Conservation (phyloP, 2,888 invertebrate species). For the Rhingia rostrata region DNA sequence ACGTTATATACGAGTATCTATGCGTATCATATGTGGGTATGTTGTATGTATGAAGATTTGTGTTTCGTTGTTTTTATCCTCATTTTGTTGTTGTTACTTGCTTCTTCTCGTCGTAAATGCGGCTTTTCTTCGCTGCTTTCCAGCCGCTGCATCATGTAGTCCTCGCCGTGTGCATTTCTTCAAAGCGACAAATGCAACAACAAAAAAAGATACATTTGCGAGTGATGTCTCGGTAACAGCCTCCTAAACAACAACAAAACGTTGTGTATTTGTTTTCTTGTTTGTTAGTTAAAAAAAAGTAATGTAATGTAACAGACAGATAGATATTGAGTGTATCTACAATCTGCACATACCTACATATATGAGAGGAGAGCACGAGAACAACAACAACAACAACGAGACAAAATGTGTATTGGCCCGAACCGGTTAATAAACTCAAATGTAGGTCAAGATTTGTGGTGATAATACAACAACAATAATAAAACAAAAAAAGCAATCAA, state of each 20-base stretch:
- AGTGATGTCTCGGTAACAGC: neutral
- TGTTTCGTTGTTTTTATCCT: neutral
- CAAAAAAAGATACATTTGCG: neutral
- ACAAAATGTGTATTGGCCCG: constrained; percentile 71
- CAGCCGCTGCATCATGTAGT: neutral
- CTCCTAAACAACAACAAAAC: constrained; percentile 13
- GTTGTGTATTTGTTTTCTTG: neutral
- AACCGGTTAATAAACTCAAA: constrained; percentile 81
- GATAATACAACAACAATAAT: constrained; percentile 76
- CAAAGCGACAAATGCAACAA: neutral
- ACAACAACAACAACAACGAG: constrained; percentile 16
- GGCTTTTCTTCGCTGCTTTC: constrained; percentile 14
- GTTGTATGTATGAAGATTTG: neutral
- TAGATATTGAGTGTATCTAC: constrained; percentile 7
- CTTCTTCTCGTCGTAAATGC: neutral
- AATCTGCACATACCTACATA: constrained; percentile 11
- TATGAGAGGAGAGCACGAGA: constrained; percentile 10
- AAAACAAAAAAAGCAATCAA: constrained; percentile 59
- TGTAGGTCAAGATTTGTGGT: constrained; percentile 81
- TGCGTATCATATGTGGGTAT: neutral
- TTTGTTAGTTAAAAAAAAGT: constrained; percentile 6
- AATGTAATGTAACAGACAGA: constrained; percentile 28
- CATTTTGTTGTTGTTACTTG: neutral
- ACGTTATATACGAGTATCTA: neutral
- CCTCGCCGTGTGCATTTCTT: constrained; percentile 14